A percentile compares a stretch with the other conserved stretches of the same genome.
Evolutionary conservation across 2,113 vertebrate species (phyloP).

Genomic region (Pyrgilauda ruficollis): DNA sequence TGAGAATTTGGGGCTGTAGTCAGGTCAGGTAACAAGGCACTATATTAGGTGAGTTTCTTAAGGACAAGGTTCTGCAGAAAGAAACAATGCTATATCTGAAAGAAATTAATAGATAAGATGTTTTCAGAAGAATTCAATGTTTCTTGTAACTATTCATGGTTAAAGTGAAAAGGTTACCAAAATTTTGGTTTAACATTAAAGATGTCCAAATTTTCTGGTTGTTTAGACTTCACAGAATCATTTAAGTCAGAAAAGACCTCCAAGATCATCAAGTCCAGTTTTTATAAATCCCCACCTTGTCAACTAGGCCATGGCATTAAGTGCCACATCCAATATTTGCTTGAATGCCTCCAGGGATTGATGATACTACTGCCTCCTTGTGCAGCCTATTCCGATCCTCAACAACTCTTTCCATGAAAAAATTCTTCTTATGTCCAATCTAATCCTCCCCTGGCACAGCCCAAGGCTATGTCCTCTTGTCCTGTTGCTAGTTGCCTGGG

Average conservation of each 20-base stretch:
- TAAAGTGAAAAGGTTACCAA: neutral
- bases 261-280: neutral
- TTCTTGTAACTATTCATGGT: neutral
- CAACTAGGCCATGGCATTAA: neutral
- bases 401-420: neutral
- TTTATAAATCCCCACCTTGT: neutral
- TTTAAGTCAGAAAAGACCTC: neutral
- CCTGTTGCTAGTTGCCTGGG: neutral
- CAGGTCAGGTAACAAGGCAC: neutral
- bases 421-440: neutral
- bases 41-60: neutral
- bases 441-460: neutral
- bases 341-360: neutral
- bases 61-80: neutral
- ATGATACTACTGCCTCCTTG: neutral
- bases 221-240: neutral
- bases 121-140: neutral
- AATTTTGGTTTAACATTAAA: neutral
- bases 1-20: neutral
- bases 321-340: neutral
- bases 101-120: neutral
- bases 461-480: neutral
- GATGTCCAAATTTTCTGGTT: neutral
- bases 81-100: rapidly evolving
- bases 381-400: neutral